Base-by-base conservation (phyloP, 2,888 invertebrate genomes). In the Glyphotaelius pellucidus region DNA sequence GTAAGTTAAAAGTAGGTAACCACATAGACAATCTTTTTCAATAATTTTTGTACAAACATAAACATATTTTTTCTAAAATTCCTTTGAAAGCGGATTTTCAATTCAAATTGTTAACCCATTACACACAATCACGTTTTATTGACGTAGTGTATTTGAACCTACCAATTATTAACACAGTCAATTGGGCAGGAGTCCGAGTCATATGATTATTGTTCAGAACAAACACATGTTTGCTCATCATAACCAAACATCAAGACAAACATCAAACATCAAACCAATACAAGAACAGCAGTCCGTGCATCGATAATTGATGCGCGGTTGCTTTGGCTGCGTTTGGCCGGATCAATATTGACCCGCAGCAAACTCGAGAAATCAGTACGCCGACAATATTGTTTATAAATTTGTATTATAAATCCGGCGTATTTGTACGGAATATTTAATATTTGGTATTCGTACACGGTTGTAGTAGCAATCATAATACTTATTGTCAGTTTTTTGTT, bases 131-230 rank as follows among this genome's bases (percentile, higher is more conserved):
- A 52, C 25, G 25, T n/a, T 67, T 67, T 67, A 67, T 67, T 67
- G 5, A 67, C 67, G 7, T 25, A 2, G 67, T 67, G 25, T 67
- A n/a, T 67, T 25, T 19, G 67, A n/a, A 25, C 67, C 67, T 25
- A 67, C 67, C 67, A 9, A 67, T 67, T 25, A 67, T 52, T 25
- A 67, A 25, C 67, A 67, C 25, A 67, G 67, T 67, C 67, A 52
- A 52, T 52, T 52, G 52, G 67, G 67, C 25, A 67, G 67, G 67
- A 67, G 67, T 7, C 67, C 1, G 67, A 67, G 67, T 67, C 67
- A 67, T 67, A 67, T 67, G 67, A 67, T 67, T 67, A 67, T 67
- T 67, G 67, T 67, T 67, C 67, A 67, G 67, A 67, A 67, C 67
- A 67, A 67, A 67, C 67, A 67, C 67, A n/a, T 67, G 67, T 67